These are phyloP conservation scores for Onchidella celtica DNA, from an alignment of 2,888 invertebrate species.

Conservation along the genomic window DNA sequence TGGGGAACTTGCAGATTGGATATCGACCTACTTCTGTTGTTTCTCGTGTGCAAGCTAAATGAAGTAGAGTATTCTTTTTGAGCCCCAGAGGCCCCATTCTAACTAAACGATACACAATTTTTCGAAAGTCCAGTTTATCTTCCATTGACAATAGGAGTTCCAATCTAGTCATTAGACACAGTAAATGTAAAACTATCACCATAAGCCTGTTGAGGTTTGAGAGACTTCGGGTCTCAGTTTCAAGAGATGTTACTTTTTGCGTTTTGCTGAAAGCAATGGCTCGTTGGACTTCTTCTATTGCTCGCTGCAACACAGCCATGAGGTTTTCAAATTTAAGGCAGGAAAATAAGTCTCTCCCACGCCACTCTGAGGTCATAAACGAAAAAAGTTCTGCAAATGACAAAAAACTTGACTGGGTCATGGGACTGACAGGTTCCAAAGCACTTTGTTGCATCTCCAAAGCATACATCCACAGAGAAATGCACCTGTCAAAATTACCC, in stretches of 20 bases:
- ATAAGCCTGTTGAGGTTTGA: slow-evolving; percentile 90
- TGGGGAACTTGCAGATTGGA: slow-evolving; percentile 87
- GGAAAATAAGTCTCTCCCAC: slow-evolving; percentile 51
- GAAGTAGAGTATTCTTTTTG: slow-evolving; percentile 81
- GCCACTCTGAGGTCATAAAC: slow-evolving; percentile 92
- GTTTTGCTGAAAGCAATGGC: slow-evolving; percentile 71
- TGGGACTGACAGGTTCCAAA: slow-evolving; percentile 94
- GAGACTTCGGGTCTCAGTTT: slow-evolving; percentile 84
- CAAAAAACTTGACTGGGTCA: slow-evolving; percentile 96
- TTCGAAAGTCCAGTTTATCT: slow-evolving; percentile 40
- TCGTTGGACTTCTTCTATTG: slow-evolving; percentile 83
- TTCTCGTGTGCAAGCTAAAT: slow-evolving; percentile 91
- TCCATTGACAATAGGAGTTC: slow-evolving; percentile 64
- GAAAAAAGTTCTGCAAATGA: slow-evolving; percentile 93
- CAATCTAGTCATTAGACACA: slow-evolving; percentile 77
- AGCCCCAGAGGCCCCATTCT: slow-evolving; percentile 84
- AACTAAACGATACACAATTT: slow-evolving; percentile 85
- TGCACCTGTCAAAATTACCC: slow-evolving; percentile 93
- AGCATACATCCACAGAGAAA: slow-evolving; percentile 97
- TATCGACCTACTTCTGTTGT: slow-evolving; percentile 86
- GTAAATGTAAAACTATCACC: slow-evolving; percentile 89
- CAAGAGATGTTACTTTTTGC: slow-evolving; percentile 58
- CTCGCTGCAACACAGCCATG: slow-evolving; percentile 90
- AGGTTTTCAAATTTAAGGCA: slow-evolving; percentile 88
- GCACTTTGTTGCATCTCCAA: slow-evolving; percentile 97